A percentile compares a stretch with the other conserved stretches of the same genome.
These are phyloP conservation scores for Muscina levida DNA, from an alignment of 2,888 invertebrate species.

Conservation along the genomic window DNA sequence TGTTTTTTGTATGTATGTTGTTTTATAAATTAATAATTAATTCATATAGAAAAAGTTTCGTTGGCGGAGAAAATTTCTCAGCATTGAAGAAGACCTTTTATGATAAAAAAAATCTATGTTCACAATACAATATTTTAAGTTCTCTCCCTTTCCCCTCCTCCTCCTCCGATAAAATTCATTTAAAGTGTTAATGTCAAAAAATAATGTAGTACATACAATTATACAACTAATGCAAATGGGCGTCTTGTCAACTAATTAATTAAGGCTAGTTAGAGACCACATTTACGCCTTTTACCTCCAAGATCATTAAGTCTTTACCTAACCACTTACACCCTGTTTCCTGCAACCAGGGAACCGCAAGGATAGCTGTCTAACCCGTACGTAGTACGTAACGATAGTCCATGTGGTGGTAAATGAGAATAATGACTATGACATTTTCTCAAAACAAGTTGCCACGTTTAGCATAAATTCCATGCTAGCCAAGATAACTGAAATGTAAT, in stretches of 20 bases:
- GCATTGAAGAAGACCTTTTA: no score
- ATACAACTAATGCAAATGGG: no score
- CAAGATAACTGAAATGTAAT: conserved; percentile 60
- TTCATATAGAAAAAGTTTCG: no score
- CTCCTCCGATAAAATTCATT: no score
- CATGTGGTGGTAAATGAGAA: conserved; percentile 31
- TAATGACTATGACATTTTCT: conserved; percentile 61
- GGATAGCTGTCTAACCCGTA: background rate
- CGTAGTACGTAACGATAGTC: background rate
- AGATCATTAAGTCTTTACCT: conserved; percentile 49
- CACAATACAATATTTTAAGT: no score
- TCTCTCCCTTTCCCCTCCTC: no score
- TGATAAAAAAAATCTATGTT: no score
- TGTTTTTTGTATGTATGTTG: no score
- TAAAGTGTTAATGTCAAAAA: no score
- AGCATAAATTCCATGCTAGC: conserved; percentile 40
- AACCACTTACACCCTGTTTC: conserved; percentile 45
- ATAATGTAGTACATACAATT: no score
- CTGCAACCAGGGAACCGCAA: background rate
- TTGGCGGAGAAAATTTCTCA: no score
- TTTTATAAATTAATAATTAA: no score
- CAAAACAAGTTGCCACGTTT: conserved; percentile 44
- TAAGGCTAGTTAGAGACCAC: conserved; percentile 3
- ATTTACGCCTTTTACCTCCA: background rate
- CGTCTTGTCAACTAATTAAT: conserved; percentile 24